Evolutionary conservation across 2,113 vertebrate genomes (phyloP), one percentile per base, ranked within the genome.

Genomic region (Capreolus pygargus): DNA sequence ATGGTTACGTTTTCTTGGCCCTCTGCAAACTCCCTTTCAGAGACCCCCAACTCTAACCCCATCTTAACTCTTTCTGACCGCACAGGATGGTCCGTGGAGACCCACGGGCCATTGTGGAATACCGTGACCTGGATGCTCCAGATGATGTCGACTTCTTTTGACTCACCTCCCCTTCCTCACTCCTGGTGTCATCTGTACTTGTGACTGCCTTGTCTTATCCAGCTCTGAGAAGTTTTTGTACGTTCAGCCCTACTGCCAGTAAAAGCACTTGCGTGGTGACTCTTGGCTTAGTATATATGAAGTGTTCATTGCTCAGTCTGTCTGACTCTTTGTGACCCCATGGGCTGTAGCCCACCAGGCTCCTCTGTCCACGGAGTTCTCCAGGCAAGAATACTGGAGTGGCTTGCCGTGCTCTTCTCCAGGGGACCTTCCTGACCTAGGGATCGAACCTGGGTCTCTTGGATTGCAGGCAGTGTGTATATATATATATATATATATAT

Each of bases 81-180:
- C 52, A 12, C 98, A 99, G 99, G 98, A 99, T 99, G 99, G 99
- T 99, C 52, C 99, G 99, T 10, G 99, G 99, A 1, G 99, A 99
- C 97, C 99, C 99, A 28, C 99, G 99, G 33, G 99, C 99, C 97
- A 99, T 99, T 91, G 99, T 99, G 28, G 99, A 99, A 79, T 99
- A 99, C 89, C 98, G 99, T 3, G 99, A 99, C 98, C 98, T 99
- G 97, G 99, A 99, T 25, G 99, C 99, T 14, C 99, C 99, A 0
- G 99, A 99, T 17, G 99, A 99, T 5, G 99, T 99, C 54, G 99
- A 99, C 94, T 99, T 99, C 98, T 99, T 99, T 98, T 99, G 96
- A 98, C 67, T 25, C 16, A 0, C 43, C 27, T 10, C 4, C 16
- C 19, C 54, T 30, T 16, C 91, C 11, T 74, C 23, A 11, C 33